Percentiles rank a stretch among this genome's conserved stretches.
These are phyloP conservation scores for Coccyzus lansbergi DNA, from an alignment of 2,797 vertebrate species.

Conservation along the genomic window DNA sequence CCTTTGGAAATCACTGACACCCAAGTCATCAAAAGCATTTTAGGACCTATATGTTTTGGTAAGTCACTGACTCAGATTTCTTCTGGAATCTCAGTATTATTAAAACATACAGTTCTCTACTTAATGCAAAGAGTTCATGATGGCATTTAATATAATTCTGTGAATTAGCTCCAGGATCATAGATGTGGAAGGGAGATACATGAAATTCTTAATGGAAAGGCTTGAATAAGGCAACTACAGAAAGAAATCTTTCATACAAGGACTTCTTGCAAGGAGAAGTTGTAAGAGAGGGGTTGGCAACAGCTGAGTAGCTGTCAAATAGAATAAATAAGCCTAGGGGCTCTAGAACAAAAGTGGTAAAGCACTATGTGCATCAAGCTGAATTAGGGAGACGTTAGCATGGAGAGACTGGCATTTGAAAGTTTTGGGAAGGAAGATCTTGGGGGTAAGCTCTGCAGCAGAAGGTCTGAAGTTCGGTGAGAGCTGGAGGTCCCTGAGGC, in stretches of 20 bases:
- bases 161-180: neutral
- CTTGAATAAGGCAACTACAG: neutral
- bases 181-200: neutral
- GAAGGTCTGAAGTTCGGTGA: neutral
- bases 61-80: neutral
- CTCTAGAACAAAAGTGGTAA: neutral
- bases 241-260: neutral
- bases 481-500: neutral
- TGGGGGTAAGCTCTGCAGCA: neutral
- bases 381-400: neutral
- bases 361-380: neutral
- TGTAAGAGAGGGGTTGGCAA: neutral
- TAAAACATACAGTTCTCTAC: neutral
- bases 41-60: neutral
- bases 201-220: neutral
- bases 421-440: neutral
- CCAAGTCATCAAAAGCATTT: neutral
- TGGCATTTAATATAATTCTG: neutral
- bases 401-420: neutral
- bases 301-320: neutral
- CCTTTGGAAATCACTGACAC: neutral
- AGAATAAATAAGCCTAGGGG: neutral
- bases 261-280: neutral
- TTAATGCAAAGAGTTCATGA: neutral
- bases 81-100: neutral